A percentile compares a stretch with the other conserved stretches of the same genome.
These are phyloP conservation scores for Tarsius wallacei DNA, from an alignment of 2,797 vertebrate genomes.

Conservation along the genomic window DNA sequence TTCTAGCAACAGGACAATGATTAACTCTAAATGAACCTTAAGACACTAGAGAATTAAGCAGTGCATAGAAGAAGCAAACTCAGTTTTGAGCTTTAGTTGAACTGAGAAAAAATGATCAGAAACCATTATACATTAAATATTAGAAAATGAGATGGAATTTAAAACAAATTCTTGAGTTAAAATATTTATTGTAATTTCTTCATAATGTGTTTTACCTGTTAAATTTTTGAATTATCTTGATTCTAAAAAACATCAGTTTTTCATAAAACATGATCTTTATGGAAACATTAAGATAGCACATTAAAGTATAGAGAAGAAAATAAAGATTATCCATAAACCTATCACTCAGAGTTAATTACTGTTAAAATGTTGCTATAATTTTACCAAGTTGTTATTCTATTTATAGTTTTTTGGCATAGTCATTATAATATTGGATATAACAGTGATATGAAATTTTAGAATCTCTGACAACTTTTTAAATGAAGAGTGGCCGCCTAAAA, in stretches of 20 bases:
- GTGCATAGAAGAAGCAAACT: background rate
- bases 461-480: background rate
- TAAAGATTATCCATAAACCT: background rate
- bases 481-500: background rate
- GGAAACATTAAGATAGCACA: background rate
- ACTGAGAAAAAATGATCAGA: conserved; percentile 19
- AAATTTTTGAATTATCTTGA: conserved; percentile 27
- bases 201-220: background rate
- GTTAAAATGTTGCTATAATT: conserved; percentile 31
- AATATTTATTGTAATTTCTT: conserved; percentile 15
- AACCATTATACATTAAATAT: background rate
- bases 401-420: background rate
- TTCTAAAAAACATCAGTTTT: conserved; percentile 26
- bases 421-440: background rate
- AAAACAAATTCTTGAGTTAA: conserved; percentile 39
- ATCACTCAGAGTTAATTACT: background rate
- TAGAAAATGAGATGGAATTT: conserved; percentile 41
- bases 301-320: conserved; percentile 30
- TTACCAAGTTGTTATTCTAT: background rate
- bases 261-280: conserved; percentile 4
- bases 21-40: conserved; percentile 17
- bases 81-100: conserved; percentile 22
- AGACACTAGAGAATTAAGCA: background rate
- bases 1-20: background rate
- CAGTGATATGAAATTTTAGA: background rate